Percentiles rank a stretch among this genome's conserved stretches.
phyloP scores from a whole-genome alignment of 2,888 invertebrate genomes.

The Isoperla grammatica region DNA sequence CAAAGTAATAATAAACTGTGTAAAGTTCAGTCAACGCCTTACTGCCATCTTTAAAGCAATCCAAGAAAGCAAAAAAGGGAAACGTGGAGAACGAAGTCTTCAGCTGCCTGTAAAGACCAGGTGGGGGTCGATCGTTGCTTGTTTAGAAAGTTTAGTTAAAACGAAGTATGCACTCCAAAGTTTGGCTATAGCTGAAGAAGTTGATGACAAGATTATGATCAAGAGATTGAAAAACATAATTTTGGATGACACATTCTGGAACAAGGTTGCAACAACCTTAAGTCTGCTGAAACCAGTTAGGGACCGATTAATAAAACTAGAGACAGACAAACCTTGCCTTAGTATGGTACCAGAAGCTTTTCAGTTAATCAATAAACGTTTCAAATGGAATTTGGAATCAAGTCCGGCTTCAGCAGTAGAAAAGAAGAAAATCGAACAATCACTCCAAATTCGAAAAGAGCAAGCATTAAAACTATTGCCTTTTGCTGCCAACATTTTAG shows the following conservation, averaged over 20 bases:
- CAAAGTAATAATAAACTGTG: constrained; percentile 32
- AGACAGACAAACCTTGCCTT: constrained; percentile 32
- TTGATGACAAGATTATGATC: background rate
- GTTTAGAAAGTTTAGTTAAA: constrained; percentile 31
- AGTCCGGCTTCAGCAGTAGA: background rate
- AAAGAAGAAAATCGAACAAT: constrained; percentile 26
- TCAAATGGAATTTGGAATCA: constrained; percentile 26
- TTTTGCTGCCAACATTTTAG: constrained; percentile 34
- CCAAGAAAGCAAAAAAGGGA: background rate
- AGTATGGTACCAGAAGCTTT: constrained; percentile 32
- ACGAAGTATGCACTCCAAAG: constrained; percentile 33
- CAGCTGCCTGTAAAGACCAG: constrained; percentile 32
- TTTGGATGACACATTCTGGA: constrained; percentile 31
- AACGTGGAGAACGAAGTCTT: background rate
- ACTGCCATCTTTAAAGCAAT: background rate
- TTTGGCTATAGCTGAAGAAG: constrained; percentile 31
- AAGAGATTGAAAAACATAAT: constrained; percentile 18
- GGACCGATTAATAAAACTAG: constrained; percentile 30
- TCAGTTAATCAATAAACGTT: constrained; percentile 31
- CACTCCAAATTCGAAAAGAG: constrained; percentile 29
- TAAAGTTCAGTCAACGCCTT: constrained; percentile 28
- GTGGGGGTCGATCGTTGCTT: constrained; percentile 32
- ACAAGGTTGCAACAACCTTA: constrained; percentile 25
- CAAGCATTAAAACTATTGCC: constrained; percentile 32
- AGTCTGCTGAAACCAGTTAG: constrained; percentile 30